A percentile compares a stretch with the other conserved stretches of the same genome.
phyloP scores from a whole-genome alignment of 2,113 vertebrate species.

The Upupa epops region DNA sequence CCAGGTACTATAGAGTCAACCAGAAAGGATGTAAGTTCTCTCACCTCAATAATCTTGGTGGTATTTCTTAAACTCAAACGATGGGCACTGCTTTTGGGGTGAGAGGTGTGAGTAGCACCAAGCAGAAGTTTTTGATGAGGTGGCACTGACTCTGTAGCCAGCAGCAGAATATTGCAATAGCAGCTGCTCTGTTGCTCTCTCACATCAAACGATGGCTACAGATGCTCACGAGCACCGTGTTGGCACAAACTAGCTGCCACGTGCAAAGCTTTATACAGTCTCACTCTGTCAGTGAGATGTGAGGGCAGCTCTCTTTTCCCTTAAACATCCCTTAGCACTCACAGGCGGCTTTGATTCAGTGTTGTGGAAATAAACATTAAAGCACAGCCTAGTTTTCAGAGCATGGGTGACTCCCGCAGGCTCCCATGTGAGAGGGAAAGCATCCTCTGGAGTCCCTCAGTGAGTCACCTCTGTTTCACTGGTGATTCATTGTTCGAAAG shows the following conservation, averaged over 20 bases:
- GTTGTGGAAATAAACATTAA: conserved; percentile 21
- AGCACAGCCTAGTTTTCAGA: neutral
- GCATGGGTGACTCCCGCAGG: neutral
- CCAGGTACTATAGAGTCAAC: neutral
- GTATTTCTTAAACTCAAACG: neutral
- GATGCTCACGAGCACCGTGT: conserved; percentile 28
- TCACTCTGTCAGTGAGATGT: neutral
- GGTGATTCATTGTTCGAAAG: conserved; percentile 9
- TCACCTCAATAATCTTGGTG: neutral
- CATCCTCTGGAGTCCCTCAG: neutral
- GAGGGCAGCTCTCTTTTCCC: conserved; percentile 29
- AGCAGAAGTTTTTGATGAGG: neutral
- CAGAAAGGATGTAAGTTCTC: neutral
- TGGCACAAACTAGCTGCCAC: conserved; percentile 50
- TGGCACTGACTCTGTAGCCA: neutral
- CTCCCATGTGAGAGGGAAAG: neutral
- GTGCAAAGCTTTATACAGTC: conserved; percentile 47
- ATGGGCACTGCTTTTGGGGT: neutral
- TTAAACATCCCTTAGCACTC: conserved; percentile 56
- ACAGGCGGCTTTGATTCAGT: conserved; percentile 37
- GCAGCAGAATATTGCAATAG: conserved; percentile 7
- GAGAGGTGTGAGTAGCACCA: neutral
- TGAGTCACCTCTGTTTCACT: neutral
- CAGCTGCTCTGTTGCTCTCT: neutral
- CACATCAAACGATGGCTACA: conserved; percentile 9